A percentile compares a stretch with the other conserved stretches of the same genome.
Conservation (phyloP, 2,888 invertebrate species). For the Yponomeuta malinellus region DNA sequence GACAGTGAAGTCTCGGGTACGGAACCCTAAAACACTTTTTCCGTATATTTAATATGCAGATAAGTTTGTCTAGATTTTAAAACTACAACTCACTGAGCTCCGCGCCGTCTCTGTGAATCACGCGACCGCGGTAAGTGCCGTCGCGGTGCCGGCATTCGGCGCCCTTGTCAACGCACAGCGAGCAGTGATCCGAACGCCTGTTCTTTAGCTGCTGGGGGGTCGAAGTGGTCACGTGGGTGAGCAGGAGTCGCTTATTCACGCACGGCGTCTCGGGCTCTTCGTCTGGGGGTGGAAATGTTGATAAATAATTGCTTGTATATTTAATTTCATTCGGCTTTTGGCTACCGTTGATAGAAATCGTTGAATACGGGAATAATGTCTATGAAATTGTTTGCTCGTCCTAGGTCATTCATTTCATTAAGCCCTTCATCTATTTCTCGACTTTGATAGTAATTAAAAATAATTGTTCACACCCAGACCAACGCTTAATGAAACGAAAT, state of each 20-base stretch:
- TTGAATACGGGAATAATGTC: no score
- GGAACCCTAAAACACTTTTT: no score
- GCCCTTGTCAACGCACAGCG: conserved; percentile 17
- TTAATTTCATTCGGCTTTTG: no score
- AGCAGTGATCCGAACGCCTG: conserved; percentile 22
- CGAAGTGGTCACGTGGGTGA: conserved; percentile 54
- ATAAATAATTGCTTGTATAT: background rate
- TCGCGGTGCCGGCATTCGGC: conserved; percentile 36
- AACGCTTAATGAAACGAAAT: no score
- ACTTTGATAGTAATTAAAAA: no score
- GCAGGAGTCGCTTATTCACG: conserved; percentile 36
- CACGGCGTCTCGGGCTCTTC: conserved; percentile 49
- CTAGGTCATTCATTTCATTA: no score
- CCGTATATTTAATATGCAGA: no score
- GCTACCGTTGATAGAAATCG: no score
- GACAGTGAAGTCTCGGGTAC: no score
- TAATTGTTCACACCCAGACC: no score
- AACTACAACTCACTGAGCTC: conserved; percentile 49
- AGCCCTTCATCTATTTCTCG: no score
- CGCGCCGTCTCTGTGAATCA: conserved; percentile 61
- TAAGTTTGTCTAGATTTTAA: background rate
- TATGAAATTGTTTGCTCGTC: no score
- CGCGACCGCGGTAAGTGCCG: conserved; percentile 62
- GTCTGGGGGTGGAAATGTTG: conserved; percentile 27
- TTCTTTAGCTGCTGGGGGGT: conserved; percentile 44